Percentiles rank a stretch among this genome's conserved stretches.
These are phyloP conservation scores for Trichonephila clavata DNA, from an alignment of 1,140 invertebrate genomes.

Conservation along the genomic window DNA sequence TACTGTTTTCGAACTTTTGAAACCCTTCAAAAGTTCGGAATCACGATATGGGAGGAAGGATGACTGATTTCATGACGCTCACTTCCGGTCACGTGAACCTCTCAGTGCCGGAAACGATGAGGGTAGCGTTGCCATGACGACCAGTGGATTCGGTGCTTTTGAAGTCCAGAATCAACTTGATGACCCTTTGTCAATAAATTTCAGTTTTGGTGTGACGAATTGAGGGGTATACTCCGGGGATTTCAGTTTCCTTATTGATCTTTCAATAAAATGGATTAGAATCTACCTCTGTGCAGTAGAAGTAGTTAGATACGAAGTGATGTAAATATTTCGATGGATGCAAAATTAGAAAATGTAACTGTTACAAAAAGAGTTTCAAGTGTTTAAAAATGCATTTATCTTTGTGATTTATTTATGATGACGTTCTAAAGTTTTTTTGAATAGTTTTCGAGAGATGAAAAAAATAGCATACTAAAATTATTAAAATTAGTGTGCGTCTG, in stretches of 20 bases:
- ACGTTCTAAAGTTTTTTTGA: too few relatives aligned
- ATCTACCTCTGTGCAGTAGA: not conserved
- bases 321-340: too few relatives aligned
- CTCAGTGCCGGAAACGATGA: constrained; percentile 71
- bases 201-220: constrained; percentile 25
- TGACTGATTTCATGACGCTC: constrained; percentile 67
- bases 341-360: too few relatives aligned
- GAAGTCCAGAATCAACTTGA: constrained; percentile 73
- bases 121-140: constrained; percentile 61
- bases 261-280: constrained; percentile 5
- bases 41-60: constrained; percentile 65
- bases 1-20: constrained; percentile 70
- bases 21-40: constrained; percentile 57
- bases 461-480: too few relatives aligned
- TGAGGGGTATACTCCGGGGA: not conserved
- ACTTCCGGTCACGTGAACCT: constrained; percentile 74
- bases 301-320: not conserved
- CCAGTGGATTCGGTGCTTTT: constrained; percentile 53
- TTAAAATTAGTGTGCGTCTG: too few relatives aligned
- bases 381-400: too few relatives aligned
- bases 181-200: constrained; percentile 44
- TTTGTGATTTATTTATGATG: too few relatives aligned
- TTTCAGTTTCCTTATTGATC: not conserved
- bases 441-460: too few relatives aligned
- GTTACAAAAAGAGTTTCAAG: too few relatives aligned